Conservation (phyloP, 2,888 invertebrate genomes). For the Patella caerulea region DNA sequence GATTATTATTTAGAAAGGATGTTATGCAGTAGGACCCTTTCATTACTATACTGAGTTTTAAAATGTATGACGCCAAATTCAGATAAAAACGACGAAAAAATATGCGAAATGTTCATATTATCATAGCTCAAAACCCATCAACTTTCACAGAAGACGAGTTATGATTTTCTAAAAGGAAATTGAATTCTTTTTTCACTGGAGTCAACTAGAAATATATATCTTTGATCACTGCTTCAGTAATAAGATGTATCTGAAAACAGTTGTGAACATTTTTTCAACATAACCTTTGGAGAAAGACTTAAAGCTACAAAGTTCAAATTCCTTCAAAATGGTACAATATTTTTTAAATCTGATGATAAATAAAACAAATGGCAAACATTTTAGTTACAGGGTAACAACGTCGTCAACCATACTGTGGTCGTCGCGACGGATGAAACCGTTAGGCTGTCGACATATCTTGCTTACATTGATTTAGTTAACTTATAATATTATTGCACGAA, state of each 20-base stretch:
- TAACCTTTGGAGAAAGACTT: neutral
- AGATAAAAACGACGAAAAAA: neutral
- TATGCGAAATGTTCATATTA: neutral
- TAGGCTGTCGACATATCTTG: too few species aligned
- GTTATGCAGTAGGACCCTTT: too few species aligned
- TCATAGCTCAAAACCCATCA: neutral
- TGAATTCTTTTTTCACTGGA: neutral
- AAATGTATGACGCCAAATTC: neutral
- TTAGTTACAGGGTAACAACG: neutral
- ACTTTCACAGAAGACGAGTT: neutral
- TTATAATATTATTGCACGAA: too few species aligned
- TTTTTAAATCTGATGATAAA: neutral
- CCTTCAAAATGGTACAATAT: neutral
- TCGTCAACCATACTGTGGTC: too few species aligned
- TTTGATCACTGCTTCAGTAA: too few species aligned
- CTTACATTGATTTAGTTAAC: too few species aligned
- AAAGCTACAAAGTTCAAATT: neutral
- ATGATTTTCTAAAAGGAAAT: neutral
- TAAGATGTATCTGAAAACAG: too few species aligned
- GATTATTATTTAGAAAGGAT: too few species aligned
- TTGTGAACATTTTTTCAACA: too few species aligned
- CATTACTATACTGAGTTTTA: neutral
- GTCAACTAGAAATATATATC: too few species aligned
- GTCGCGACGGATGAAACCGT: too few species aligned
- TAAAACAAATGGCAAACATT: neutral